Conservation (phyloP, 2,888 invertebrate species). For the Endotricha flammealis region DNA sequence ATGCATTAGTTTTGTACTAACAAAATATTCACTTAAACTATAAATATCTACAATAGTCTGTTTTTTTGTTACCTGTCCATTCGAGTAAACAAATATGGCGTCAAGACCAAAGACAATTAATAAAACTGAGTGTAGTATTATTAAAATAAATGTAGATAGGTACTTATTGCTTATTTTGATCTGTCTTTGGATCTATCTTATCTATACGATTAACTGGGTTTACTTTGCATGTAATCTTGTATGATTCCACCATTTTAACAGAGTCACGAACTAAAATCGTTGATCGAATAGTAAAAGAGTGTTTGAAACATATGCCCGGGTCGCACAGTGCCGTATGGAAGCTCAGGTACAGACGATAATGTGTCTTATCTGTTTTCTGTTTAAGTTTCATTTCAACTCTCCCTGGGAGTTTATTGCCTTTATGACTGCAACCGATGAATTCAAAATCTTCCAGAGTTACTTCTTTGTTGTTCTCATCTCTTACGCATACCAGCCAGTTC, state of each 20-base stretch:
- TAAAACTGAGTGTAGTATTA: too few species aligned
- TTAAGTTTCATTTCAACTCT: slow-evolving; percentile 68
- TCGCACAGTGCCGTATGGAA: slow-evolving; percentile 67
- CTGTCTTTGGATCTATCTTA: slow-evolving; percentile 13
- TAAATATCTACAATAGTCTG: too few species aligned
- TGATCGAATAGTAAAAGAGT: slow-evolving; percentile 62
- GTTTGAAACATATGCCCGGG: slow-evolving; percentile 52
- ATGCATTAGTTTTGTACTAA: too few species aligned
- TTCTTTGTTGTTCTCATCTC: slow-evolving; percentile 54
- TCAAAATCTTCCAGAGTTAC: slow-evolving; percentile 64
- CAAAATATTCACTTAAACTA: too few species aligned
- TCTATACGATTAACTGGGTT: slow-evolving; percentile 51
- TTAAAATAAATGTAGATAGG: too few species aligned
- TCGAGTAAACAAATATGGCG: too few species aligned
- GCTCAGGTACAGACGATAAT: slow-evolving; percentile 64
- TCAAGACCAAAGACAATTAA: too few species aligned
- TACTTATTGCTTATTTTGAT: slow-evolving; percentile 1
- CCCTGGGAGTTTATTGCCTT: slow-evolving; percentile 58
- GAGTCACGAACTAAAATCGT: slow-evolving; percentile 65
- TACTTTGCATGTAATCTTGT: slow-evolving; percentile 71
- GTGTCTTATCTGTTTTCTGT: slow-evolving; percentile 58
- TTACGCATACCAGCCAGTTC: slow-evolving; percentile 69
- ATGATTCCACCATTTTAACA: slow-evolving; percentile 67
- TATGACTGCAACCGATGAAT: slow-evolving; percentile 49
- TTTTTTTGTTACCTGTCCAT: too few species aligned